Evolutionary conservation across 1,140 invertebrate genomes (phyloP).

Genomic region (Idris sp.): DNA sequence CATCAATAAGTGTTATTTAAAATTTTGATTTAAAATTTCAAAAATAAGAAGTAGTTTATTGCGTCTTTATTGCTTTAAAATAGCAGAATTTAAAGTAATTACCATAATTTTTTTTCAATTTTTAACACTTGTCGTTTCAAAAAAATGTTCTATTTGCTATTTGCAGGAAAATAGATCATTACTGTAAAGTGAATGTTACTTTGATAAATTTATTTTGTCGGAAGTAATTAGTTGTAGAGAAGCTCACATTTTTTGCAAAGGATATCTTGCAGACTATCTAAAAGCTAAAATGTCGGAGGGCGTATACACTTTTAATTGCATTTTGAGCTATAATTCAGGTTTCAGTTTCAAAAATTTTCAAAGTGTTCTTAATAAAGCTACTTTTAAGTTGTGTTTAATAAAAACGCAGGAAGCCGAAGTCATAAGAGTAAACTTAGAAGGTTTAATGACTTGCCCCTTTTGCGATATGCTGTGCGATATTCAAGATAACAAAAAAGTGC

Average conservation of each 20-base stretch:
- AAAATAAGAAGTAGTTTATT: too few relatives aligned
- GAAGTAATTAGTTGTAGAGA: conserved; percentile 79
- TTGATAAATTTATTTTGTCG: conserved; percentile 80
- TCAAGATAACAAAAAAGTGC: conserved; percentile 80
- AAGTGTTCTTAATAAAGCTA: not conserved
- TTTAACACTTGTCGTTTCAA: too few relatives aligned
- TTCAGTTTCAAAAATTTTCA: conserved; percentile 1
- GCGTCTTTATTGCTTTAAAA: too few relatives aligned
- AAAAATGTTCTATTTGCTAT: too few relatives aligned
- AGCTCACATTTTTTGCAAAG: conserved; percentile 81
- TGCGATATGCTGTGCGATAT: conserved; percentile 83
- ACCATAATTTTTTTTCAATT: too few relatives aligned
- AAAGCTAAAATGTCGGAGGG: conserved; percentile 79
- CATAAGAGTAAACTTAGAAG: conserved; percentile 80
- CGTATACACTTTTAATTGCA: conserved; percentile 75
- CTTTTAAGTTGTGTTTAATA: conserved; percentile 4
- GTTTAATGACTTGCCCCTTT: conserved; percentile 82
- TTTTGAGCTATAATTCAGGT: not conserved
- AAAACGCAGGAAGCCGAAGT: conserved; percentile 73
- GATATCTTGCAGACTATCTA: conserved; percentile 77
- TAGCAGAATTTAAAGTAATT: too few relatives aligned
- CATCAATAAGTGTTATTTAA: too few relatives aligned
- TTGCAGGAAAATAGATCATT: too few relatives aligned
- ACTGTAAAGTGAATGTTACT: conserved; percentile 82
- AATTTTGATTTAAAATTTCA: too few relatives aligned